Base-by-base conservation (phyloP, 1,140 invertebrate species). In the Anastrepha obliqua region DNA sequence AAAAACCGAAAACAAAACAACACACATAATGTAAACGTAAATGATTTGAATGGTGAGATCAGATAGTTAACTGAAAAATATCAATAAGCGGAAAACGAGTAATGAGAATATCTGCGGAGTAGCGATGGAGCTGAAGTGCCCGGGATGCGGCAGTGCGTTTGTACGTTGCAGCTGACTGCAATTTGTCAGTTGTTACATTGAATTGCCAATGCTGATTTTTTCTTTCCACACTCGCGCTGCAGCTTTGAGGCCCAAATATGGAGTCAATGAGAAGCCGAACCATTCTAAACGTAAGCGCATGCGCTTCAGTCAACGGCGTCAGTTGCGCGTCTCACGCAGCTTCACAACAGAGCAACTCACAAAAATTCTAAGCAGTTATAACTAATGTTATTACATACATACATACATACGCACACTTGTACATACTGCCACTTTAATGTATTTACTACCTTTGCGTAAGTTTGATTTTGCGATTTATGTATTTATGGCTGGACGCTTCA, bases 151-250 rank as follows among this genome's bases (percentile, higher is more conserved):
- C n/a, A 20, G 60, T 62, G 60, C 60, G 15, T n/a, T 29, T 39
- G n/a, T 67, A 29, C 44, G 17, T 42, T n/a, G 74, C 51, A 81
- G 74, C 47, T 81, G 47, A 81, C 17, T 55, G 51, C 74, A 81
- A 81, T 81, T 81, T 81, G 74, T 81, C 74, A 81, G 47, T 58
- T 58, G 47, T 81, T 51, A n/a, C 3, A 55, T 67, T 67, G 64
- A 4, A 29, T 29, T 17, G 51, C 51, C n/a, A 11, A 55, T 11
- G 51, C 51, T 55, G 51, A 55, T 55, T 55, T 55, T 55, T 55
- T n/a, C 74, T 81, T 55, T 51, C 74, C 13, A 55, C 13, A 55
- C 11, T 13, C 13, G 6, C 42, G 13, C 11, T 15, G 70, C 3
- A 15, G 4, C 17, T 74, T 47, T n/a, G 20, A 13, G 42, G 74